phyloP scores from a whole-genome alignment of 2,797 vertebrate species.

The Notamacropus eugenii region DNA sequence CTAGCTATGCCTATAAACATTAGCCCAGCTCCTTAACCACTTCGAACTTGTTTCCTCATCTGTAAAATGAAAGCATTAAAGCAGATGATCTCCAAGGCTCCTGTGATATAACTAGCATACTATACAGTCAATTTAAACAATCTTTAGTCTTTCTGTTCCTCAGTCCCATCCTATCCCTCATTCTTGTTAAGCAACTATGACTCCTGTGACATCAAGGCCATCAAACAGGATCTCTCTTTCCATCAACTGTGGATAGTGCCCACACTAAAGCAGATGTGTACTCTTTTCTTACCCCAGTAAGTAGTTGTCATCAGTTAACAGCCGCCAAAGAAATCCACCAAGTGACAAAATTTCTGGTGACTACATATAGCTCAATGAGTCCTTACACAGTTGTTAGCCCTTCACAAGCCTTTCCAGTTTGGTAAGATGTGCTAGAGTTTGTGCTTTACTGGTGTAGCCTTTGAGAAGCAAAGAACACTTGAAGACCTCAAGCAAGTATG shows the following conservation, averaged over 20 bases:
- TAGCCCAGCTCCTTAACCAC: neutral
- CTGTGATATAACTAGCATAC: neutral
- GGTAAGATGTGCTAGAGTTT: neutral
- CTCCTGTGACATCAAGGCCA: neutral
- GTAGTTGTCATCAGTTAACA: neutral
- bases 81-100: neutral
- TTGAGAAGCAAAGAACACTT: neutral
- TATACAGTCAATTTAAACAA: neutral
- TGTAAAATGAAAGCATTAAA: neutral
- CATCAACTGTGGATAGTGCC: neutral
- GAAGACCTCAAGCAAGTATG: neutral
- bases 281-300: neutral
- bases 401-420: neutral
- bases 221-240: neutral
- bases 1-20: neutral
- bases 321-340: neutral
- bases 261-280: neutral
- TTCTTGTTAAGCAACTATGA: neutral
- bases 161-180: neutral
- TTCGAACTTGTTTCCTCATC: neutral
- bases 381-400: neutral
- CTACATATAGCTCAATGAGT: neutral
- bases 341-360: neutral
- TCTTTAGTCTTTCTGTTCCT: neutral
- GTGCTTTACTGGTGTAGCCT: neutral